These are phyloP conservation scores for Harmothoe impar DNA, from an alignment of 2,888 invertebrate species.

Conservation along the genomic window DNA sequence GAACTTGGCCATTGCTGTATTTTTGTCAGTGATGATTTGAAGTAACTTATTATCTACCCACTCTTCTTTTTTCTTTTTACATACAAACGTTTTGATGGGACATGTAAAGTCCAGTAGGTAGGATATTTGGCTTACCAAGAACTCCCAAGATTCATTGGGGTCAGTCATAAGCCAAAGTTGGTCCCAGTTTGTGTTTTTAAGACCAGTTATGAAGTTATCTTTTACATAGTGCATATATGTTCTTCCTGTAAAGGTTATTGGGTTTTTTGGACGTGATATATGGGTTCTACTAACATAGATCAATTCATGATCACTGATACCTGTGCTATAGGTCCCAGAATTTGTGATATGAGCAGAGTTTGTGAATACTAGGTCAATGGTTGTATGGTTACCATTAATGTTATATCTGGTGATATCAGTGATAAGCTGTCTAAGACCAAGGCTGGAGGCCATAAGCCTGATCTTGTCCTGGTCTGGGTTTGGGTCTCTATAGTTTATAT, in stretches of 20 bases:
- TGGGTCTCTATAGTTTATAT: too few species aligned
- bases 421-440: too few species aligned
- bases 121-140: neutral
- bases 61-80: neutral
- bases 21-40: neutral
- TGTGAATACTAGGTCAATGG: too few species aligned
- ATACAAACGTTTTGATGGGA: neutral
- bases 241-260: too few species aligned
- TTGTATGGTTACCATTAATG: too few species aligned
- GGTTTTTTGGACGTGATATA: neutral
- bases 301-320: too few species aligned
- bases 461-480: too few species aligned
- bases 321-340: too few species aligned
- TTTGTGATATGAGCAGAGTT: too few species aligned
- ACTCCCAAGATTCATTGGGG: neutral
- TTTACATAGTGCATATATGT: neutral
- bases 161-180: neutral
- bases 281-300: neutral
- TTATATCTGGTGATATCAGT: too few species aligned
- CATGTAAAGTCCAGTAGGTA: neutral
- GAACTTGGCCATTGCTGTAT: neutral
- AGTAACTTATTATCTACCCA: neutral
- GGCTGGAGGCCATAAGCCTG: too few species aligned
- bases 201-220: neutral
- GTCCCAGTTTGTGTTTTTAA: neutral